Base-by-base conservation (phyloP, 2,888 invertebrate species). In the Thalpophila matura region DNA sequence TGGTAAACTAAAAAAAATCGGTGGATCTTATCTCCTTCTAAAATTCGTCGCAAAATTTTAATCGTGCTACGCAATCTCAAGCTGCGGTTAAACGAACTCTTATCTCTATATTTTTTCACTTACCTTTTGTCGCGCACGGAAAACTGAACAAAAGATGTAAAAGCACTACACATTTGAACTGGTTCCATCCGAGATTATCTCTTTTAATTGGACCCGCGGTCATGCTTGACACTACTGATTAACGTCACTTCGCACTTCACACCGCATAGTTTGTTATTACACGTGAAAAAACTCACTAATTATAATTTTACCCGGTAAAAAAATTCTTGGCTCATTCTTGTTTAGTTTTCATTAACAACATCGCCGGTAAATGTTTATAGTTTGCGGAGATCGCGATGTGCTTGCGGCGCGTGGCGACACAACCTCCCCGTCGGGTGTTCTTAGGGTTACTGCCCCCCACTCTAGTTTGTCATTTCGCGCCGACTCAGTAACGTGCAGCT, bases 361-460 rank as follows among this genome's bases (percentile, higher is more conserved):
- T 65, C 35, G 56, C 54, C 61, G 69, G 81, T 72, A 75, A 77
- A 74, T 79, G 76, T 79, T 73, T 78, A 80, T 81, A 88, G 88
- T 91, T 89, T 88, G 77, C 71, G 75, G 81, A 89, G 87, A 91
- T 93, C 92, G 93, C 93, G 93, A 90, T 89, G 89, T 92, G 67
- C 90, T 74, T 72, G 55, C 69, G 77, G 65, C 79, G 80, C 58
- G 66, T 73, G 80, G 86, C 86, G 90, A 89, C 93, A 90, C 94
- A 89, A 87, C 90, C 91, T 90, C 86, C 89, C 74, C 91, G 85
- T 87, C 57, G 73, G 79, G 80, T 80, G 84, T 85, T 83, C 79
- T 83, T 85, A 86, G 87, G 93, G 91, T 91, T 89, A 95, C 94
- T 95, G 92, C 90, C 93, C 91, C 92, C 89, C 86, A 79, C 85